These are phyloP conservation scores for Drosophila infuscata DNA, from an alignment of 2,888 invertebrate species.

Conservation along the genomic window DNA sequence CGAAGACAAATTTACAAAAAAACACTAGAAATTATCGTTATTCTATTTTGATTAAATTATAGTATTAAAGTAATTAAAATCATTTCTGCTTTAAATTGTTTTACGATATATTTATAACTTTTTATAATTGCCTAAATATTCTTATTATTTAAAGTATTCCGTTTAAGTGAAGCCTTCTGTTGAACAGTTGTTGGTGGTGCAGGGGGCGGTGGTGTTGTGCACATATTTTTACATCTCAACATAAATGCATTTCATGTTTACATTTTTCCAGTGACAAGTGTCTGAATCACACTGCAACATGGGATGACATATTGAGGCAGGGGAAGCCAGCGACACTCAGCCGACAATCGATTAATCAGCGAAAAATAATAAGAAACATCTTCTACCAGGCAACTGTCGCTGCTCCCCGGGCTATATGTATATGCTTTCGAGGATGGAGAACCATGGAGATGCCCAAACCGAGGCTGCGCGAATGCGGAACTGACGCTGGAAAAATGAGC, in stretches of 20 bases:
- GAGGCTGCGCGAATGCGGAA: conserved; percentile 68
- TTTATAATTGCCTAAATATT: too few relatives aligned
- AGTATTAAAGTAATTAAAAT: neutral
- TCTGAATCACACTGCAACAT: conserved; percentile 74
- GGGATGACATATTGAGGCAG: conserved; percentile 77
- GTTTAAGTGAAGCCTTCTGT: conserved; percentile 24
- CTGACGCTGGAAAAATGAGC: conserved; percentile 70
- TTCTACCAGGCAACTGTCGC: conserved; percentile 41
- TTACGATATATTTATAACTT: neutral
- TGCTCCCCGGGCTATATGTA: conserved; percentile 18
- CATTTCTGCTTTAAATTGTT: neutral
- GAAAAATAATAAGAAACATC: conserved; percentile 82
- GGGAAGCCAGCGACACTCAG: conserved; percentile 78
- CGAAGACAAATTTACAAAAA: neutral
- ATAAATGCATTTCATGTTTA: conserved; percentile 80
- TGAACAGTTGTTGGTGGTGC: conserved; percentile 6
- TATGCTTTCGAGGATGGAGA: conserved; percentile 27
- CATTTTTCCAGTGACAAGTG: conserved; percentile 81
- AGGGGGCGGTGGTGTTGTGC: conserved; percentile 9
- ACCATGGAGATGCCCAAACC: conserved; percentile 32
- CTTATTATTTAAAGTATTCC: neutral
- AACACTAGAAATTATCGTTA: neutral
- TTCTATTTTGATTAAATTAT: neutral
- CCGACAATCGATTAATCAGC: conserved; percentile 83
- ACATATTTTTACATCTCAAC: conserved; percentile 59